Evolutionary conservation across 2,888 invertebrate genomes (phyloP), one percentile per base, ranked within the genome.

Genomic region (Pandemis heparana): DNA sequence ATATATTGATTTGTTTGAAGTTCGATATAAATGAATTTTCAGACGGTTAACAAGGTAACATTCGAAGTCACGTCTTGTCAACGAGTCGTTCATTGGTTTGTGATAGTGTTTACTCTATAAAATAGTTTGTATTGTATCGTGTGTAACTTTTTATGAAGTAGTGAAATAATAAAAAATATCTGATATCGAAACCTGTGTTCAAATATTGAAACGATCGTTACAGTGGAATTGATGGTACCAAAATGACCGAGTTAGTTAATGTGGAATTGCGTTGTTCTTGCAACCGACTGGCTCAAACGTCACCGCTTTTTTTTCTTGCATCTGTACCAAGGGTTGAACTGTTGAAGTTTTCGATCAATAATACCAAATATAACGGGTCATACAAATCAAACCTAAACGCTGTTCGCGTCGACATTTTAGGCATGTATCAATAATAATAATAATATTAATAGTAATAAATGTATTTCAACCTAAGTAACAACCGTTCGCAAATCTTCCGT

Each of bases 141-240:
- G 67, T 72, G 72, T 72, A 68, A 72, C 62, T 16, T 64, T 70
- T 18, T 59, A 64, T 32, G n/a, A n/a, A n/a, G 39, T 60, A 65
- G 65, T 51, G 48, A 60, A 61, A 41, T 12, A 41, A 12, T n/a
- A 53, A 14, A 23, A 46, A 46, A 53, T 53, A 32, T 67, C 43
- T 71, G 46, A 62, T 56, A 43, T 62, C n/a, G 71, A 43, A 63
- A 68, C 53, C 56, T 38, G 72, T 68, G 72, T 72, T 72, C 67
- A 65, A 65, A 59, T 38, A 46, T 46, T 56, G 18, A 18, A 18
- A 56, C 39, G 64, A 18, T 41, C 65, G 70, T 12, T 70, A 41
- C 16, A 62, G 41, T 62, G 61, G 48, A 18, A 39, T 62, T 62
- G 38, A 41, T 41, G 56, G 60, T 60, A 56, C 23, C 10, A 8